phyloP scores from a whole-genome alignment of 2,888 invertebrate species.

The Seira musarum region DNA sequence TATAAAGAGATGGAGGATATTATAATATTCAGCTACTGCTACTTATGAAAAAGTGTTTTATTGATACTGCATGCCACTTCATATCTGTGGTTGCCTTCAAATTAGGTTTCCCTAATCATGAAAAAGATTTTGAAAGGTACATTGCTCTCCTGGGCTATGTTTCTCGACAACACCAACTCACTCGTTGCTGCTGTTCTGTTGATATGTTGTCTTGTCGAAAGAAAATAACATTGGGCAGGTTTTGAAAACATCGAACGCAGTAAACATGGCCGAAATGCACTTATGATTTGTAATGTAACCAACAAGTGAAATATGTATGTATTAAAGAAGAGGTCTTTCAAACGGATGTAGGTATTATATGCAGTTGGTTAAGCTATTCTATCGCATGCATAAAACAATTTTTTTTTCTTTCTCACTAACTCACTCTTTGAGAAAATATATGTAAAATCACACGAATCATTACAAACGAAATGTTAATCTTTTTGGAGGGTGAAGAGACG shows the following conservation, averaged over 20 bases:
- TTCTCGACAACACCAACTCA: no score
- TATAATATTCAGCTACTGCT: no score
- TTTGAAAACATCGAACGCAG: conserved; percentile 31
- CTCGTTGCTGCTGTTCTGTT: conserved; percentile 11
- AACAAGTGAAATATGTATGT: conserved; percentile 3
- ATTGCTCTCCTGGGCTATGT: conserved; percentile 41
- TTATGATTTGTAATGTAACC: conserved; percentile 22
- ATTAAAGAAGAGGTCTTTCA: no score
- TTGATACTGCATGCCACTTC: no score
- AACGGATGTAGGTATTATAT: no score
- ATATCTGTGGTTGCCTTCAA: no score
- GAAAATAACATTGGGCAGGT: conserved; percentile 27
- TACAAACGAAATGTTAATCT: conserved; percentile 32
- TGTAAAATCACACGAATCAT: conserved; percentile 38
- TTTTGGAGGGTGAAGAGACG: conserved; percentile 31
- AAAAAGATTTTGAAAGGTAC: conserved; percentile 28
- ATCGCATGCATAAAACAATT: conserved; percentile 10
- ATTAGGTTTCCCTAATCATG: conserved; percentile 1
- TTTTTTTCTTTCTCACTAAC: conserved; percentile 18
- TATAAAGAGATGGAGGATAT: no score
- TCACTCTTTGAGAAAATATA: background rate
- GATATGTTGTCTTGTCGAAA: conserved; percentile 15
- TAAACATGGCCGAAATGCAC: conserved; percentile 25
- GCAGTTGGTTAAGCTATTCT: background rate
- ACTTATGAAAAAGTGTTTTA: no score